Evolutionary conservation across 2,888 invertebrate species (phyloP), one percentile per base, ranked within the genome.

Genomic region (Lochmaea crataegi): DNA sequence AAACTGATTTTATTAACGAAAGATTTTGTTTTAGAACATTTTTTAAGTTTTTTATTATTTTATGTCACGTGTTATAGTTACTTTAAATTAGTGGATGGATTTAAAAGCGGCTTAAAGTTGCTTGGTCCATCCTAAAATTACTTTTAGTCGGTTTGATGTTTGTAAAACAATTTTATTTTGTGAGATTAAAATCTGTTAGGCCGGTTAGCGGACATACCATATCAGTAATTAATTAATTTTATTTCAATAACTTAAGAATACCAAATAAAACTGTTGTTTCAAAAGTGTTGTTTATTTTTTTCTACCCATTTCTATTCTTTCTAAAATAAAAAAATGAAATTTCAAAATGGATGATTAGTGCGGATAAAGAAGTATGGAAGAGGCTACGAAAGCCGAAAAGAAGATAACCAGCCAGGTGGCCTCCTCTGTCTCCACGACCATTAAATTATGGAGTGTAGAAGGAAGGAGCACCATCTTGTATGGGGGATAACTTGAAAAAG

Each of bases 221-320:
- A 61, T 61, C 68, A 68, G 68, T 68, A 60, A 68, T 68, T 68
- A 68, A 67, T 41, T n/a, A 42, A 61, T 61, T 68, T 68, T 60
- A 58, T 61, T 68, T 51, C 48, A 61, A 68, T 58, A 45, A 68
- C n/a, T 68, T 68, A 51, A 51, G 18, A 60, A 60, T 60, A 48
- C 58, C 32, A 16, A 60, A 68, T 68, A 68, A 67, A 68, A 14
- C 38, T 56, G 16, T 48, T 68, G 51, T 68, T 68, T 58, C 53
- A 51, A 65, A 14, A 45, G 18, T 18, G 45, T 64, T 18, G 22
- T 64, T 22, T 45, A 11, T 11, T 42, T 16, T 26, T 48, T 18
- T 10, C 18, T 22, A 7, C 7, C 22, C 6, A 6, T 18, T 12
- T 64, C 26, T 18, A n/a, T 26, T 22, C 32, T 32, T 32, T 32